phyloP scores from a whole-genome alignment of 92 coral and sea anemone species.

The Epizoanthus ramosus region DNA sequence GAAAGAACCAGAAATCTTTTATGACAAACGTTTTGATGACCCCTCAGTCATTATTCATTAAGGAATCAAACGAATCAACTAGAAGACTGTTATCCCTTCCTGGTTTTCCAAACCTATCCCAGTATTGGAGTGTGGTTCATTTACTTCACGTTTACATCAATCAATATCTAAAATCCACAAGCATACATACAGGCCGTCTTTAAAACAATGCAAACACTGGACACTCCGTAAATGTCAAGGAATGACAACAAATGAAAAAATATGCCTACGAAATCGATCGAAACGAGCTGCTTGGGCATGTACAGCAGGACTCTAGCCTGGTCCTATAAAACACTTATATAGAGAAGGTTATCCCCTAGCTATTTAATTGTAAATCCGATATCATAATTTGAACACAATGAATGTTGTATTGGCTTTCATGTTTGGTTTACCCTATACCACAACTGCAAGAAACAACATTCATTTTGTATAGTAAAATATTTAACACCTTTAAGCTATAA shows the following conservation, averaged over 20 bases:
- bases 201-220: slow-evolving; percentile 43
- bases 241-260: slow-evolving; percentile 36
- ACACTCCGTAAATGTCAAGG: slow-evolving; percentile 32
- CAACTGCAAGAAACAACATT: background rate
- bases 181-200: slow-evolving; percentile 4
- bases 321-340: slow-evolving; percentile 32
- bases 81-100: slow-evolving; percentile 30
- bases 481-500: slow-evolving; percentile 30
- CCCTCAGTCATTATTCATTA: too few species aligned
- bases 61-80: too few species aligned
- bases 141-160: slow-evolving; percentile 32
- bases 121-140: slow-evolving; percentile 46
- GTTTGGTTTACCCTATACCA: slow-evolving; percentile 33
- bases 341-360: slow-evolving; percentile 34
- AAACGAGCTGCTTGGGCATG: slow-evolving; percentile 39
- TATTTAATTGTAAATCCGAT: slow-evolving; percentile 38
- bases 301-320: background rate
- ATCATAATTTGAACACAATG: slow-evolving; percentile 28
- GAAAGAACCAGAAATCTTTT: background rate
- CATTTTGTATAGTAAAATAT: slow-evolving; percentile 41
- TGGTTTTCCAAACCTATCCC: slow-evolving; percentile 28
- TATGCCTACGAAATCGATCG: slow-evolving; percentile 4
- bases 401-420: slow-evolving; percentile 9
- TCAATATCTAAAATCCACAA: slow-evolving; percentile 25
- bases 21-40: background rate